Base-by-base conservation (phyloP, 2,113 vertebrate genomes). In the Actenoides hombroni region DNA sequence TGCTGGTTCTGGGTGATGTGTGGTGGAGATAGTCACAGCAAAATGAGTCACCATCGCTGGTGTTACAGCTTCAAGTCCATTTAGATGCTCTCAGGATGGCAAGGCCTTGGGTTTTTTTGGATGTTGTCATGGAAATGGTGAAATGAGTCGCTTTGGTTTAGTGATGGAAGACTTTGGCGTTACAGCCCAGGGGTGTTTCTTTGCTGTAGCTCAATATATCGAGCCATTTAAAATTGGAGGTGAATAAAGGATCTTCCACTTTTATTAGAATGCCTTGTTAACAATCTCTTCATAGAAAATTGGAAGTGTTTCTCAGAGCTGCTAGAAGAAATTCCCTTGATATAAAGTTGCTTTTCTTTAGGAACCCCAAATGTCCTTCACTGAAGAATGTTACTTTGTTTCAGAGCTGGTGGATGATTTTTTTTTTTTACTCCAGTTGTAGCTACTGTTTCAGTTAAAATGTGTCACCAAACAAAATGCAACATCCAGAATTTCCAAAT, bases 41-140 rank as follows among this genome's bases (percentile, higher is more conserved):
- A 24, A 63, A 19, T 10, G 48, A 39, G 18, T 48, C 12, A 1
- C 23, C 5, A 0, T 6, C 2, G 3, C 25, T 53, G 37, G 21
- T 37, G 0, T 44, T 16, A 19, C 29, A 18, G 13, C 19, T 61
- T 39, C 13, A 21, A 3, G 20, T 8, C 74, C 37, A 2, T 24
- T 42, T 16, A n/a, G 31, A 5, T 39, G 37, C 44, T 53, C 20
- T 40, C 28, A 4, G 46, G 29, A 12, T 21, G 28, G 44, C 10
- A 42, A 40, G 65, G 59, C 19, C 67, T 39, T 51, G 20, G 40
- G 67, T 44, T 4, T 53, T 53, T 40, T 31, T 54, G 12, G 11
- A 4, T 5, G 12, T 46, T 2, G 0, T 53, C 46, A 5, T 8
- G 48, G 87, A 40, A 31, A 14, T 20, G 0, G 0, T 29, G 46